Base-by-base conservation (phyloP, 1,140 invertebrate genomes). In the Drosophila littoralis region DNA sequence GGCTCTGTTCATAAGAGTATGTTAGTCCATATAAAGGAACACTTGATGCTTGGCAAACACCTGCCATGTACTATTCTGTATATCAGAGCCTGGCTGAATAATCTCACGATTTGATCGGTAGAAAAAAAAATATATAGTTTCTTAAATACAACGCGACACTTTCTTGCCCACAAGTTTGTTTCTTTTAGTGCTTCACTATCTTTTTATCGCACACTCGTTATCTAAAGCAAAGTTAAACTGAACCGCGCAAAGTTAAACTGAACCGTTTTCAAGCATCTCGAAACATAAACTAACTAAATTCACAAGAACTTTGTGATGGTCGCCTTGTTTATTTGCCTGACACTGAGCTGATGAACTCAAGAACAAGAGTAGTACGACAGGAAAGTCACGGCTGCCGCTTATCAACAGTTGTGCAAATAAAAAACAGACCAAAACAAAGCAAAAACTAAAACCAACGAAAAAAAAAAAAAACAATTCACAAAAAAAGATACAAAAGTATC, bases 361-460 rank as follows among this genome's bases (percentile, higher is more conserved):
- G 57, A 46, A 10, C n/a, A 6, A 7, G 43, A 33, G 42, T 12
- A 58, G 48, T 10, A 17, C 50, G n/a, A 33, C n/a, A 36, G 33
- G 6, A 38, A 57, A 38, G 54, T 35, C 57, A 46, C 57, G 57
- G 57, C 43, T 9, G 43, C 43, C 9, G 43, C 58, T 61, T 60
- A 28, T 69, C 58, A 54, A 32, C 67, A 70, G 32, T 46, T 70
- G 67, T 64, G 59, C 59, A 70, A 70, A 70, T 43, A 70, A 54
- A 51, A 22, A 22, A 22, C 2, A 2, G 22, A 22, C 1, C 7
- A 5, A 46, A 45, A 17, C 6, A 33, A 51, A 48, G 28, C 15
- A 35, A 52, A 32, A 45, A 7, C 9, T 13, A 45, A 15, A n/a
- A n/a, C n/a, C n/a, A n/a, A n/a, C n/a, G n/a, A n/a, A n/a, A n/a